phyloP scores from a whole-genome alignment of 2,113 vertebrate species.

The Chunga burmeisteri region DNA sequence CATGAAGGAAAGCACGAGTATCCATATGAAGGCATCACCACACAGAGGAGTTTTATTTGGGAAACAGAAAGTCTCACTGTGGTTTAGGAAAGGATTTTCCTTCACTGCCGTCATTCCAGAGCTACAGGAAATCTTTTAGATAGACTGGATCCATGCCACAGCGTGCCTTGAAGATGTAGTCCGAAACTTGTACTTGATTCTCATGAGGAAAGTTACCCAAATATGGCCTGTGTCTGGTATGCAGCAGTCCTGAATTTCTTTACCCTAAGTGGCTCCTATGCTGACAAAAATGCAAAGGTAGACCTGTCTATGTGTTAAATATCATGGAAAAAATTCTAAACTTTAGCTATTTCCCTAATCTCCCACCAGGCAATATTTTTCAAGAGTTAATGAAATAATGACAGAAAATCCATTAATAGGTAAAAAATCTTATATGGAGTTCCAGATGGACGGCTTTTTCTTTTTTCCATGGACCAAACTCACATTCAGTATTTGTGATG shows the following conservation, averaged over 20 bases:
- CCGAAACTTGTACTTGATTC: background rate
- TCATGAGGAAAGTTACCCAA: conserved; percentile 30
- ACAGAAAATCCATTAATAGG: background rate
- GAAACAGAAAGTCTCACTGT: background rate
- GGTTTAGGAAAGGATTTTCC: background rate
- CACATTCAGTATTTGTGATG: background rate
- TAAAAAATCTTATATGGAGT: background rate
- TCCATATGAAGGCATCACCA: background rate
- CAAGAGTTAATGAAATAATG: background rate
- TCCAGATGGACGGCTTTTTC: background rate
- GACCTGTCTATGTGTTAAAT: background rate
- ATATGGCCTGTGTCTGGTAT: background rate
- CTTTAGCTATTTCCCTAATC: background rate
- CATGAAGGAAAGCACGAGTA: background rate
- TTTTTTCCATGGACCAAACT: background rate
- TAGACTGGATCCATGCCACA: conserved; percentile 9
- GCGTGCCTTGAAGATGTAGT: background rate
- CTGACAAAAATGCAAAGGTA: conserved; percentile 27
- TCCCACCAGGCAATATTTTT: background rate
- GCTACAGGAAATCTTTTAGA: background rate
- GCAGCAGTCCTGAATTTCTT: background rate
- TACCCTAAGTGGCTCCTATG: background rate
- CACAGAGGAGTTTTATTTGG: background rate
- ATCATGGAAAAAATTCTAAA: background rate
- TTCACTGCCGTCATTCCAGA: background rate